Base-by-base conservation (phyloP, 2,888 invertebrate species). In the Lasiommata megera region DNA sequence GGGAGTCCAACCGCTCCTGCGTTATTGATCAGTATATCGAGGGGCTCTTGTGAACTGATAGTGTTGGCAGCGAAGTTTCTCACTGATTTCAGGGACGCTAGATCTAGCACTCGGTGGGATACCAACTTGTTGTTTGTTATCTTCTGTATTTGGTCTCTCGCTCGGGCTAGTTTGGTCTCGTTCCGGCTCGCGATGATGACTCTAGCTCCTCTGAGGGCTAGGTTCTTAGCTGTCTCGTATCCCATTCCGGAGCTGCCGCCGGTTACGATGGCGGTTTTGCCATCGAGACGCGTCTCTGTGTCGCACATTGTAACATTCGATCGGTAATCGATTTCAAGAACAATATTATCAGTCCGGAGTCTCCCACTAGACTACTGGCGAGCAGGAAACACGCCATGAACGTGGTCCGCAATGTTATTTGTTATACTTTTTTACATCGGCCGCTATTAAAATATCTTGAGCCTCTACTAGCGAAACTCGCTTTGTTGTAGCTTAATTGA, bases 1-100 rank as follows among this genome's bases (percentile, higher is more conserved):
- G 85, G 81, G 0, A 86, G 66, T 0, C 78, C 87, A 1, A 83
- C 69, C 0, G 91, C 81, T n/a, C 93, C 93, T 0, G 93, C 93
- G 66, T 93, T 93, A 72, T 93, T 93, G 52, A 93, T 72, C 16
- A 93, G 73, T 5, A 92, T 82, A 66, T 93, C 87, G 16, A 93
- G 64, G 50, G 73, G 74, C 1, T 74, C 68, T 72, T 92, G 91
- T 12, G 65, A 66, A 23, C 76, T 69, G 0, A 88, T 66, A 1
- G 92, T 77, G 56, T 89, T 85, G 43, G 78, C 77, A 0, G 92
- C 92, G 69, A 94, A 94, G 44, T 78, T 79, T 60, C 93, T 84
- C 3, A 92, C 87, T 9, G 92, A 92, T 57, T 77, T 75, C 6
- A 92, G 65, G 0, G 91, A 92, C 31, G 72, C 81, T 31, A 92